Base-by-base conservation (phyloP, 2,797 vertebrate species). In the Spheniscus humboldti region DNA sequence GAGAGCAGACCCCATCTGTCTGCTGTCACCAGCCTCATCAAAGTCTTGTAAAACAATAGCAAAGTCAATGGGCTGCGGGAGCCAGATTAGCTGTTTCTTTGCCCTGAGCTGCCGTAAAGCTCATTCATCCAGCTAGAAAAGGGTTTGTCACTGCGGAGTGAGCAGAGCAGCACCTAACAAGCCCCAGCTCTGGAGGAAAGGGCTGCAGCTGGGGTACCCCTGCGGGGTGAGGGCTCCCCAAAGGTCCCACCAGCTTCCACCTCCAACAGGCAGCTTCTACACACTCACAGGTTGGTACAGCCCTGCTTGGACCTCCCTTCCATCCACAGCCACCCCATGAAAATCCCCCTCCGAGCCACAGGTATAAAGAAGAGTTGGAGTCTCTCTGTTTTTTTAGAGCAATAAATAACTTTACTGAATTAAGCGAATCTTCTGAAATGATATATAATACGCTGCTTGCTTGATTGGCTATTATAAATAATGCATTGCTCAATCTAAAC, bases 381-480 rank as follows among this genome's bases (percentile, higher is more conserved):
- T 39, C 31, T 41, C 84, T 13, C 10, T 92, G 77, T 64, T 69
- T 83, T 55, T 75, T 78, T 23, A 91, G 72, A 50, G 83, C 89
- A 80, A 96, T 94, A 96, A 96, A 95, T 86, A 75, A 91, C 89
- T 75, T 92, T 7, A 66, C 84, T 53, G 84, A 48, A 71, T 94
- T 95, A 92, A 96, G 77, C 57, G 60, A 85, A 97, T 93, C 95
- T 92, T 86, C 62, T 74, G 86, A 89, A 96, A 96, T 91, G 86
- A 96, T 95, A 87, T 86, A 64, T 66, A 93, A 94, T 93, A 90
- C 35, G 81, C 77, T 74, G 8, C 67, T 43, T 62, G 45, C 93
- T 74, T 88, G 92, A 90, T 95, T 94, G 85, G 74, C 88, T 71
- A 56, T 94, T 95, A 94, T 98, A 97, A 97, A 98, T 98, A 97